A percentile compares a stretch with the other conserved stretches of the same genome.
These are phyloP conservation scores for Cepaea hortensis DNA, from an alignment of 2,888 invertebrate species.

Conservation along the genomic window DNA sequence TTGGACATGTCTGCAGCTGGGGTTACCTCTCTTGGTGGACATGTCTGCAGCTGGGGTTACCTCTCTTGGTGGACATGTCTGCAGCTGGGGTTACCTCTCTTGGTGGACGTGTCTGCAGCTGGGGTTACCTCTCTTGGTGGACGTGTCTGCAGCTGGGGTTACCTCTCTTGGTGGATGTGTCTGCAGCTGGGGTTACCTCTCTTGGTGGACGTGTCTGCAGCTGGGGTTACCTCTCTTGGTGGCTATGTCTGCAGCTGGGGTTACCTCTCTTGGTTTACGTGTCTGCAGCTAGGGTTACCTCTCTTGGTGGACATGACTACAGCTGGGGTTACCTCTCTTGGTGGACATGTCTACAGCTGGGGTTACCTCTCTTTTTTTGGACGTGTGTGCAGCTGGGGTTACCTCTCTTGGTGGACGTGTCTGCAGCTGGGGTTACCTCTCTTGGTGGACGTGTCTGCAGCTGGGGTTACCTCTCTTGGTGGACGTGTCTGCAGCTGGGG, in stretches of 20 bases:
- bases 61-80: slow-evolving; percentile 70
- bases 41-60: slow-evolving; percentile 64
- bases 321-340: slow-evolving; percentile 67
- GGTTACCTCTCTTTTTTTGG: too few species aligned
- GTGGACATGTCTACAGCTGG: slow-evolving; percentile 68
- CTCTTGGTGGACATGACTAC: slow-evolving; percentile 70
- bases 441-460: slow-evolving; percentile 69
- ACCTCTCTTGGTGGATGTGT: slow-evolving; percentile 71
- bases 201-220: slow-evolving; percentile 69
- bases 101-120: slow-evolving; percentile 70
- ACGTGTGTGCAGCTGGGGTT: slow-evolving; percentile 67
- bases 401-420: slow-evolving; percentile 71
- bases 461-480: slow-evolving; percentile 70
- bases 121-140: slow-evolving; percentile 71
- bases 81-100: slow-evolving; percentile 64
- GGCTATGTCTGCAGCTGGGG: slow-evolving; percentile 67
- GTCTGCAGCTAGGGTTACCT: slow-evolving; percentile 64
- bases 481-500: slow-evolving; percentile 67
- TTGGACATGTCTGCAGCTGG: slow-evolving; percentile 68
- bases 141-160: slow-evolving; percentile 66
- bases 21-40: slow-evolving; percentile 72
- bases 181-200: slow-evolving; percentile 64
- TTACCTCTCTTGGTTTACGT: slow-evolving; percentile 71
- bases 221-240: slow-evolving; percentile 70
- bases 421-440: slow-evolving; percentile 64